Percentiles rank a stretch among this genome's conserved stretches.
These are phyloP conservation scores for Pseudomyrmex flavicornis DNA, from an alignment of 1,140 invertebrate genomes.

Conservation along the genomic window DNA sequence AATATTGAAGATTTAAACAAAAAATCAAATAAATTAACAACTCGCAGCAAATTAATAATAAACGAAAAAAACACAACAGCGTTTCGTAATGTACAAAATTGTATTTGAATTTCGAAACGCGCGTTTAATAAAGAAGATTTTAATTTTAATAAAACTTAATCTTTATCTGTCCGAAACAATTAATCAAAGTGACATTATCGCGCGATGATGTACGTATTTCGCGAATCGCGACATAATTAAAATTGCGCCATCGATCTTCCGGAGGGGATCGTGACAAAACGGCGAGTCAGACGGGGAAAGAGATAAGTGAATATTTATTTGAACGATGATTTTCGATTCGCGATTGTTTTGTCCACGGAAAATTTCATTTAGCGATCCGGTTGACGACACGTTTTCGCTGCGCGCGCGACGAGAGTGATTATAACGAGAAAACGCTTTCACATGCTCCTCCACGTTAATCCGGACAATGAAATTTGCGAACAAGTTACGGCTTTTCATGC, in stretches of 20 bases:
- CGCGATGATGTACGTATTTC: background rate
- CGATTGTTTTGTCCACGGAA: slow-evolving; percentile 34
- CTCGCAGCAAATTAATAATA: no score
- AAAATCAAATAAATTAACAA: no score
- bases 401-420: slow-evolving; percentile 43
- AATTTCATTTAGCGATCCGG: slow-evolving; percentile 63
- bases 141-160: no score
- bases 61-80: no score
- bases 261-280: background rate
- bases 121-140: no score
- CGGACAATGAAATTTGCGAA: slow-evolving; percentile 56
- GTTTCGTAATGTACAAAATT: no score
- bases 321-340: background rate
- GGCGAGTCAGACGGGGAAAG: background rate
- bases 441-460: slow-evolving; percentile 61
- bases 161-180: no score
- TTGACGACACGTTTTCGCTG: slow-evolving; percentile 64
- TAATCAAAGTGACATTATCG: no score
- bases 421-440: slow-evolving; percentile 70
- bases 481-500: slow-evolving; percentile 32
- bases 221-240: background rate
- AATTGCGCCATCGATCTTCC: background rate
- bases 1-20: no score
- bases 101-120: no score
- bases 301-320: slow-evolving; percentile 34